phyloP scores from a whole-genome alignment of 2,797 vertebrate species.

The Oryzias sinensis region DNA sequence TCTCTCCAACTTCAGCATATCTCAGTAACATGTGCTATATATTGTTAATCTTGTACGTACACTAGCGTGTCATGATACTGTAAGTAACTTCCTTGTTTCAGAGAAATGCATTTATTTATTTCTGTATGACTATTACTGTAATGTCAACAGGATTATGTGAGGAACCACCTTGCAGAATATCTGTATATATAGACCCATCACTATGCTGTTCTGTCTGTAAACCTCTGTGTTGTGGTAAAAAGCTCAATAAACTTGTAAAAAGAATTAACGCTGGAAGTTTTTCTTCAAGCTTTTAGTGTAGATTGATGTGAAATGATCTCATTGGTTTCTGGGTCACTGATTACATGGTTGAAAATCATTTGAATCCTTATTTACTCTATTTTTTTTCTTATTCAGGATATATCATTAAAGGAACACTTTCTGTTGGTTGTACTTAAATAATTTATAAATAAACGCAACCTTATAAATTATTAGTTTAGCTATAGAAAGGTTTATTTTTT shows the following conservation, averaged over 20 bases:
- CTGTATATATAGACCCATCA: constrained; percentile 70
- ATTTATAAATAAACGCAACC: no score
- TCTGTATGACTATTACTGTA: constrained; percentile 63
- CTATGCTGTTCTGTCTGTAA: constrained; percentile 71
- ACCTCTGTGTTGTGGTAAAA: constrained; percentile 72
- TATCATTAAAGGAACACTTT: no score
- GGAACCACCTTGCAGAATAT: constrained; percentile 58
- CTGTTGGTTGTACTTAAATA: no score
- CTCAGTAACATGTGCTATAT: constrained; percentile 68
- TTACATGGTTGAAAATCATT: no score
- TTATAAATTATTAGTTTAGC: no score
- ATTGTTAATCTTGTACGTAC: constrained; percentile 75
- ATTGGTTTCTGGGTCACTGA: no score
- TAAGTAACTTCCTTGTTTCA: constrained; percentile 52
- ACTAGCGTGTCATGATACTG: constrained; percentile 49
- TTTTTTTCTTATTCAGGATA: no score
- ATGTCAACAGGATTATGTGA: constrained; percentile 60
- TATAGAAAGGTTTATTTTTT: no score
- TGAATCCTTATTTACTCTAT: no score
- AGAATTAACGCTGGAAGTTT: constrained; percentile 19
- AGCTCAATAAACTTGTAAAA: constrained; percentile 74
- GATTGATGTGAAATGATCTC: no score
- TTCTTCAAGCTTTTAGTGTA: constrained; percentile 10
- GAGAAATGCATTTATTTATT: constrained; percentile 67
- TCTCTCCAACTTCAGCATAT: constrained; percentile 67